A percentile compares a stretch with the other conserved stretches of the same genome.
Conservation (phyloP, 2,113 vertebrate species). For the Nothobranchius kuhntae region DNA sequence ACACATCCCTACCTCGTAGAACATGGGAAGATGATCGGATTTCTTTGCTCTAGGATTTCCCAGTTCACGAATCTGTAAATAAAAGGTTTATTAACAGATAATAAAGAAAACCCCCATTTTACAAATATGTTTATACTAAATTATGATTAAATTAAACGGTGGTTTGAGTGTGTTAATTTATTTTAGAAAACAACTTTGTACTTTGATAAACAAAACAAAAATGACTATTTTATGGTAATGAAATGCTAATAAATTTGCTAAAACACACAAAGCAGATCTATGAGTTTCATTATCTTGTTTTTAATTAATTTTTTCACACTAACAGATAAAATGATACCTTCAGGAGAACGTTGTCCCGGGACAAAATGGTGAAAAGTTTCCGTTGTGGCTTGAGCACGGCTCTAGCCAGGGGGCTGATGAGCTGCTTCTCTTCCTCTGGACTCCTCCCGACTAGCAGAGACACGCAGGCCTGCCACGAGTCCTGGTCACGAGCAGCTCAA, state of each 20-base stretch:
- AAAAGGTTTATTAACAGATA: not conserved
- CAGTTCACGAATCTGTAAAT: constrained; percentile 80
- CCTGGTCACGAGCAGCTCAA: constrained; percentile 67
- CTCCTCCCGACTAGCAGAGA: constrained; percentile 77
- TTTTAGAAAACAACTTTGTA: no score
- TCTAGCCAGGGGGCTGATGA: constrained; percentile 70
- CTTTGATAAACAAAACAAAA: no score
- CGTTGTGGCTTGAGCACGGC: constrained; percentile 80
- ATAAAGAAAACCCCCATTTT: not conserved
- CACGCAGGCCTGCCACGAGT: constrained; percentile 82
- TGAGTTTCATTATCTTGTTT: not conserved
- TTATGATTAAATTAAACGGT: no score
- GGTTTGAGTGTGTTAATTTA: no score
- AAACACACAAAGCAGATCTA: not conserved
- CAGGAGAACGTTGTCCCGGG: constrained; percentile 69
- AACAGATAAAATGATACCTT: constrained; percentile 73
- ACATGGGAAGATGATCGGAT: constrained; percentile 67
- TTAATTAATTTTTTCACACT: no score
- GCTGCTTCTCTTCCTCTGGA: constrained; percentile 76
- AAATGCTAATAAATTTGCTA: not conserved
- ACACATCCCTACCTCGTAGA: constrained; percentile 81
- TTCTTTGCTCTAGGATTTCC: constrained; percentile 82
- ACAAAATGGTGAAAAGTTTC: constrained; percentile 81
- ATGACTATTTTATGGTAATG: no score
- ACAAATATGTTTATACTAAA: no score